Conservation (phyloP, 2,113 vertebrate species). For the Albula goreensis region DNA sequence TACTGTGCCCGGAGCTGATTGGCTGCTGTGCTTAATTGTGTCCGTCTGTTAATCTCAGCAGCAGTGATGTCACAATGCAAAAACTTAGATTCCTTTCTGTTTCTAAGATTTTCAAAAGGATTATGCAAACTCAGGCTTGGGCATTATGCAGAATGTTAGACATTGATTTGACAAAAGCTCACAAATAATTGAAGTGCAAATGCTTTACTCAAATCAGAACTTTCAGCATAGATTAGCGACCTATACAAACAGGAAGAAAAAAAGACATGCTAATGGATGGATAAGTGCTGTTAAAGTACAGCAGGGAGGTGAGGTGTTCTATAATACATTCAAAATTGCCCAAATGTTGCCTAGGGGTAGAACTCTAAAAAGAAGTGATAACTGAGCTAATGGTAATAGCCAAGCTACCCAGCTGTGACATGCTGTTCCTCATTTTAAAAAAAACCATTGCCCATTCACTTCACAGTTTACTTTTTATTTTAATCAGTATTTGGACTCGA, state of each 20-base stretch:
- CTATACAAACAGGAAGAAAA: constrained; percentile 43
- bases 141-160: no score
- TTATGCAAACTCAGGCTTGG: no score
- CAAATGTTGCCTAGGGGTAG: not conserved
- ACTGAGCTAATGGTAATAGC: constrained; percentile 18
- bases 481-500: no score
- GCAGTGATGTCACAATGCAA: constrained; percentile 50
- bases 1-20: constrained; percentile 46
- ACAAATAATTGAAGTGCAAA: constrained; percentile 20
- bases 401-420: constrained; percentile 15
- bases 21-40: constrained; percentile 55
- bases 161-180: not conserved
- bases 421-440: constrained; percentile 1
- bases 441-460: constrained; percentile 29
- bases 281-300: constrained; percentile 28
- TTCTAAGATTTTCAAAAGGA: not conserved
- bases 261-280: constrained; percentile 40
- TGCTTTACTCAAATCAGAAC: constrained; percentile 6
- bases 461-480: constrained; percentile 38
- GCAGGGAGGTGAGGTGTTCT: not conserved
- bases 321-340: not conserved
- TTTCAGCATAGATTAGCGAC: constrained; percentile 36
- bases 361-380: not conserved
- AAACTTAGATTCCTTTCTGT: not conserved
- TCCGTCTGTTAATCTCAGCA: constrained; percentile 55